A percentile compares a stretch with the other conserved stretches of the same genome.
Evolutionary conservation across 1,140 invertebrate genomes (phyloP).

Genomic region (Drosophila ironensis): DNA sequence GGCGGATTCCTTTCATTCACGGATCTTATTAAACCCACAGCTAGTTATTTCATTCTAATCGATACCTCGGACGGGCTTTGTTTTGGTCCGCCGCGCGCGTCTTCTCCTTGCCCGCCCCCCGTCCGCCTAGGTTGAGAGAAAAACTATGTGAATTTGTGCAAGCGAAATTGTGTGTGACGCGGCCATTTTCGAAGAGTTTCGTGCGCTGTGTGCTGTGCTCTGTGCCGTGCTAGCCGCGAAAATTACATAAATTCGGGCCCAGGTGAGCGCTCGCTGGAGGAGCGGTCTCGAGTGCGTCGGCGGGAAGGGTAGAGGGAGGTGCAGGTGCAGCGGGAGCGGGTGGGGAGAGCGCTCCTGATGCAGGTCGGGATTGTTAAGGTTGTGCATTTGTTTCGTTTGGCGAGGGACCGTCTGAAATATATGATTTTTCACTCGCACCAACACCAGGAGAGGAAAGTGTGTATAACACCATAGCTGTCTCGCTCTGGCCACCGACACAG

Average conservation of each 20-base stretch:
- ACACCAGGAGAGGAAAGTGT: conserved; percentile 64
- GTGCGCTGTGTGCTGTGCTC: conserved; percentile 46
- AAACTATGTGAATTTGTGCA: conserved; percentile 59
- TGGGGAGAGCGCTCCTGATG: no score
- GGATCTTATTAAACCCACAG: conserved; percentile 65
- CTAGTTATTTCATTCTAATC: conserved; percentile 71
- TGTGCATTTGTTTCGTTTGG: conserved; percentile 56
- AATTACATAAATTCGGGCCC: conserved; percentile 70
- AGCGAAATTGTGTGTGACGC: conserved; percentile 60
- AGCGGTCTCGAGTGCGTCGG: no score
- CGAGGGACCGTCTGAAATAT: conserved; percentile 59
- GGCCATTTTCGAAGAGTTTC: conserved; percentile 73
- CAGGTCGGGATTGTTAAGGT: conserved; percentile 23
- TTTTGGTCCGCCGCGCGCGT: no score
- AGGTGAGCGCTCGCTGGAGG: no score
- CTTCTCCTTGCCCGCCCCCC: conserved; percentile 33
- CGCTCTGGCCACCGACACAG: conserved; percentile 29
- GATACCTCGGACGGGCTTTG: conserved; percentile 60
- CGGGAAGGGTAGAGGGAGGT: no score
- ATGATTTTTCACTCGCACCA: conserved; percentile 70
- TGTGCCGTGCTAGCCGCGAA: conserved; percentile 36
- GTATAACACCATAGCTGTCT: conserved; percentile 63
- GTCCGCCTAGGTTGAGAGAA: conserved; percentile 14
- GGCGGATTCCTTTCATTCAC: conserved; percentile 75
- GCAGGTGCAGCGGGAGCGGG: conserved; percentile 32